Base-by-base conservation (phyloP, 1,140 invertebrate genomes). In the Saxidomus purpurata region DNA sequence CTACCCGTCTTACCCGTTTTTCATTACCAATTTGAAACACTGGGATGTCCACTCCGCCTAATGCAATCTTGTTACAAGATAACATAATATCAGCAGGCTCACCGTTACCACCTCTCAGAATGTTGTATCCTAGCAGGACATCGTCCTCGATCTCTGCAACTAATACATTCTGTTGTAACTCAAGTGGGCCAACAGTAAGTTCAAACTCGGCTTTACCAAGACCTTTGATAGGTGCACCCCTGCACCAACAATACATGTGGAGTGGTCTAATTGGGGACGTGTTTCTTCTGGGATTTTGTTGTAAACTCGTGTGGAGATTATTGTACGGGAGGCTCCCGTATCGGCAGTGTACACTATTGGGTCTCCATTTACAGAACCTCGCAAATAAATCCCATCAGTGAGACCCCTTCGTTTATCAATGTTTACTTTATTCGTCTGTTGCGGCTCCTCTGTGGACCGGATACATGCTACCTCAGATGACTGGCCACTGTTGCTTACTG, bases 71-170 rank as follows among this genome's bases (percentile, higher is more conserved):
- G 19, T 79, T 79, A n/a, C 28, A 9, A 17, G 40, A 25, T 28
- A 79, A 79, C 6, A 79, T 11, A 25, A 79, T 79, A 79, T 79
- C 74, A 2, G 49, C 74, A 25, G 74, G 74, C 74, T 49, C 74
- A n/a, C 40, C n/a, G 3, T 79, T 52, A 52, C 74, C 31, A 25
- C 74, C 74, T 43, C n/a, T 79, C 74, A 79, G 25, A 25, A 79
- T 79, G 74, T 79, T 61, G 38, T 43, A 83, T 8, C 81, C 81
- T 0, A 83, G 38, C 40, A 83, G 25, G 28, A 38, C 81, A 47
- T 83, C 81, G n/a, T 83, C 81, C 25, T 83, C 81, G 15, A 83
- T 83, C 19, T 83, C 81, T 83, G 81, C 81, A 25, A 83, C 81
- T 22, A 63, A 55, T 4, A 47, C 61, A 6, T 83, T 34, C 9